Conservation (phyloP, 2,888 invertebrate species). For the Oxycera nigricornis region DNA sequence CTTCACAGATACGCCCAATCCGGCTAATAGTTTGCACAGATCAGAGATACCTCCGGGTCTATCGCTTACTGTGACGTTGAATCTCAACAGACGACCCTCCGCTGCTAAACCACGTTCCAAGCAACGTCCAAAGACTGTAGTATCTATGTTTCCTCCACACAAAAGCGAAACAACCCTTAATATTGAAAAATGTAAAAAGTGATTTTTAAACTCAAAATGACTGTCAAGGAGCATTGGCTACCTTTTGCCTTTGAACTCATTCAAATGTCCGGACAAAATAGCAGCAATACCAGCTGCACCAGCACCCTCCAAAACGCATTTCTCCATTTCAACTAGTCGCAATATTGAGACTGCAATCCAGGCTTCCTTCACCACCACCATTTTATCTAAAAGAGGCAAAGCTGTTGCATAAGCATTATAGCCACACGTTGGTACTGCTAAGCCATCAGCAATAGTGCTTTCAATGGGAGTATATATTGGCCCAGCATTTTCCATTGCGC, state of each 20-base stretch:
- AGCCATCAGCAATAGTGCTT: constrained; percentile 85
- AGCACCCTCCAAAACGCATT: constrained; percentile 91
- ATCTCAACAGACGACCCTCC: constrained; percentile 79
- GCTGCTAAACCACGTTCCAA: constrained; percentile 88
- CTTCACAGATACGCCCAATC: constrained; percentile 87
- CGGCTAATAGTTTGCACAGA: constrained; percentile 76
- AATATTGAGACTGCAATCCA: constrained; percentile 84
- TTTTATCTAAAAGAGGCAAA: constrained; percentile 75
- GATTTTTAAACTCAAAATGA: neutral
- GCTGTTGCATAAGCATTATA: constrained; percentile 84
- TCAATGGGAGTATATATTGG: constrained; percentile 72
- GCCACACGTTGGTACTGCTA: constrained; percentile 88
- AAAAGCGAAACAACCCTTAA: constrained; percentile 81
- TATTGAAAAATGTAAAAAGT: no score
- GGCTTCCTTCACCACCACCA: constrained; percentile 82
- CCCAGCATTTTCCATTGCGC: constrained; percentile 73
- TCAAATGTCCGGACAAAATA: constrained; percentile 78
- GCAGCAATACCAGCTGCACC: constrained; percentile 88
- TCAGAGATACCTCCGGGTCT: constrained; percentile 89
- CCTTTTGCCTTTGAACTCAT: constrained; percentile 83
- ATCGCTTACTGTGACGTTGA: constrained; percentile 81
- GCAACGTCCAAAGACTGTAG: constrained; percentile 86
- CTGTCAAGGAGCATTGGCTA: constrained; percentile 53
- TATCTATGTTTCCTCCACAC: constrained; percentile 92
- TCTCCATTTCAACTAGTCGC: constrained; percentile 80